Base-by-base conservation (phyloP, 2,888 invertebrate genomes). In the Drosophila prostipennis region DNA sequence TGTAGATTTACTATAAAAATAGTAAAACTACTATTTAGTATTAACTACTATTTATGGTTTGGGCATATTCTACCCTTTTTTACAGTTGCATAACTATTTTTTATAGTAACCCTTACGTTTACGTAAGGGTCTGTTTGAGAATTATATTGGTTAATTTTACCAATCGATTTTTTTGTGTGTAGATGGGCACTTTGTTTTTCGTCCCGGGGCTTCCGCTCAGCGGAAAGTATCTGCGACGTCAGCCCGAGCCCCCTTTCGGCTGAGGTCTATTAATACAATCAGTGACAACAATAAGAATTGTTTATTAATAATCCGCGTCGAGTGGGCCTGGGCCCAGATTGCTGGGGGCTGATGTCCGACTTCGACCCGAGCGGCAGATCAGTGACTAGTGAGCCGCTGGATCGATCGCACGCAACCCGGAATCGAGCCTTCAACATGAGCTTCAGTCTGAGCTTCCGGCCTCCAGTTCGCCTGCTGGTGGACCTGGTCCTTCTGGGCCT, bases 361-460 rank as follows among this genome's bases (percentile, higher is more conserved):
- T 53, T 56, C 40, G 40, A 37, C 23, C 23, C 43, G 23, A 39
- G 42, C 19, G 19, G 8, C 13, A 37, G 53, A 59, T 77, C 72
- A 82, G 82, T 87, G 54, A 59, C 36, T 29, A 58, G 56, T 53
- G 54, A 65, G 54, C 14, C 61, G 64, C 54, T 42, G 54, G 72
- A 42, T 45, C n/a, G 74, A 39, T 39, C 74, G 69, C 57, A 69
- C 43, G 72, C 55, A 23, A 10, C 11, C 16, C 72, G 58, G 34
- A 80, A 10, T 52, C 29, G 3, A 55, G 8, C 16, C n/a, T 6
- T 2, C 3, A 11, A 32, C 3, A 87, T 87, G 82, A 70, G 79
- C 40, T 54, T 64, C 16, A 70, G 54, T 53, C 45, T 53, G 2
- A 40, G 37, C 2, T 1, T 72, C 0, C 42, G 53, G 4, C 23